A percentile compares a stretch with the other conserved stretches of the same genome.
phyloP scores from a whole-genome alignment of 2,888 invertebrate genomes.

The Artemia sinica region DNA sequence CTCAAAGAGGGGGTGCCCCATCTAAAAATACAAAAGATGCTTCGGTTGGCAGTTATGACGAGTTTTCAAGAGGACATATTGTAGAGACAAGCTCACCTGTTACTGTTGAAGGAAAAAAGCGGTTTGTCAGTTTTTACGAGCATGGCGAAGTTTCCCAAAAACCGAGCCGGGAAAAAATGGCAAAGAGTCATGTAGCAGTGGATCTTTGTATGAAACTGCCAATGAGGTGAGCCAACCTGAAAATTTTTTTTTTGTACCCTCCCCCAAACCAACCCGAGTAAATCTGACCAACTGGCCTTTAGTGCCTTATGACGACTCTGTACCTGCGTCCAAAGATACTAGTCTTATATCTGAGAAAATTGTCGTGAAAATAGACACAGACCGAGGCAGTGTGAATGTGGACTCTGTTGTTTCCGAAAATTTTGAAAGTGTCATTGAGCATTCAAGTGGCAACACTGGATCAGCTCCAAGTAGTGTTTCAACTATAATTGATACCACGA shows the following conservation, averaged over 20 bases:
- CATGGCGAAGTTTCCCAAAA: background rate
- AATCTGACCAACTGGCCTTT: background rate
- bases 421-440: conserved; percentile 2
- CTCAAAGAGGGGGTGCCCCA: background rate
- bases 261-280: background rate
- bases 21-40: background rate
- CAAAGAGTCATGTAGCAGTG: background rate
- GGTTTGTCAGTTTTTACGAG: conserved; percentile 4
- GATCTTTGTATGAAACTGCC: conserved; percentile 2
- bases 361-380: background rate
- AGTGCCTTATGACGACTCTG: background rate
- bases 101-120: background rate
- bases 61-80: background rate
- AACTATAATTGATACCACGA: background rate
- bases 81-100: background rate
- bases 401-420: background rate
- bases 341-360: background rate
- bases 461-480: background rate
- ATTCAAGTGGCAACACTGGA: background rate
- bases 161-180: background rate
- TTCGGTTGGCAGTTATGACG: background rate
- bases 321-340: background rate
- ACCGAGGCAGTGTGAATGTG: background rate
- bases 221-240: background rate
- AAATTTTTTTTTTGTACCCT: background rate